Evolutionary conservation across 2,797 vertebrate species (phyloP).

Genomic region (Chrysocyon brachyurus): DNA sequence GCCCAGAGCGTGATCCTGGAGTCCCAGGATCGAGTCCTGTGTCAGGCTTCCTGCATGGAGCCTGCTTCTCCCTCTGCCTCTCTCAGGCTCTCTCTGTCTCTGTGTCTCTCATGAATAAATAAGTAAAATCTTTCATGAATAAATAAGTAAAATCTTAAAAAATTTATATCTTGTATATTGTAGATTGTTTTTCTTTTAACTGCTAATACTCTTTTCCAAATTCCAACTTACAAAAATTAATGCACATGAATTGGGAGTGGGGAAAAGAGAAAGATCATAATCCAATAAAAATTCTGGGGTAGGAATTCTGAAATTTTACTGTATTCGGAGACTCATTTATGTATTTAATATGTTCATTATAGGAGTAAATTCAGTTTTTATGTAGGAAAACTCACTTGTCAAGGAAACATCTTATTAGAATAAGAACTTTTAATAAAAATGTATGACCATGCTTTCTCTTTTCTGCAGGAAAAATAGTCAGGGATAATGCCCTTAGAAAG

Average conservation of each 20-base stretch:
- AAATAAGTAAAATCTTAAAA: no score
- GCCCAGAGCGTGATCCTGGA: no score
- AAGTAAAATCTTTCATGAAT: no score
- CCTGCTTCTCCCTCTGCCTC: no score
- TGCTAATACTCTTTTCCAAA: not conserved
- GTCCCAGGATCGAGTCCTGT: no score
- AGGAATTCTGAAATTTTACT: not conserved
- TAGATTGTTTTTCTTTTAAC: not conserved
- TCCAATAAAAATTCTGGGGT: not conserved
- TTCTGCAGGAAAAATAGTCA: not conserved
- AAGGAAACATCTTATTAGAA: not conserved
- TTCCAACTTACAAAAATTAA: conserved; percentile 33
- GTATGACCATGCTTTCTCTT: not conserved
- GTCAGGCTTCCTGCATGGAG: no score
- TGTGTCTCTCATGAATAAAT: no score
- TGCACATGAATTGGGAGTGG: not conserved
- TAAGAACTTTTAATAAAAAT: not conserved
- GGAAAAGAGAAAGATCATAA: not conserved
- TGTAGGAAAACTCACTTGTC: not conserved
- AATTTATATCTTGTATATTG: no score
- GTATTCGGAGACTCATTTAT: not conserved
- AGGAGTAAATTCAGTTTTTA: not conserved
- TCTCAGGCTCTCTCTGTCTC: no score
- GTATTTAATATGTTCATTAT: not conserved
- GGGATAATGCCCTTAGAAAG: not conserved